Evolutionary conservation across 2,797 vertebrate species (phyloP), one percentile per base, ranked within the genome.

Genomic region (Acipenser ruthenus): DNA sequence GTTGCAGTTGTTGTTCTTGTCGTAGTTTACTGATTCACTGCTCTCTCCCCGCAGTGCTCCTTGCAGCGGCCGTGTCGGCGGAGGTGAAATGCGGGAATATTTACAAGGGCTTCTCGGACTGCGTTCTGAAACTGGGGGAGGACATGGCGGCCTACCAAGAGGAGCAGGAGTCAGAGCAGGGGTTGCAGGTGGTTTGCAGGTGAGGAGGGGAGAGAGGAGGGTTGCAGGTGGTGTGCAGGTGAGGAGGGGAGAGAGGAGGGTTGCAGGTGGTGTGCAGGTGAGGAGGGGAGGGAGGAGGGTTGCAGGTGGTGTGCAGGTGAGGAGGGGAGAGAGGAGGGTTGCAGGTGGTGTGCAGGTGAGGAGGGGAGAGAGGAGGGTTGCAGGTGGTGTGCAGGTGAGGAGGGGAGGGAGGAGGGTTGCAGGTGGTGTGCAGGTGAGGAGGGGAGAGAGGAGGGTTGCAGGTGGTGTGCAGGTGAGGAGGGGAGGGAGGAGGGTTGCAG

Each of bases 101-200:
- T 63, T 91, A 90, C 64, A 85, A 77, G 64, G 86, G 89, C 67
- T 90, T 92, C 69, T 92, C 89, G 0, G 79, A 86, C 12, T 88
- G 89, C 53, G 78, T 89, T 71, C 84, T 90, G 75, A 84, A 85
- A 73, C 82, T 91, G 74, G 87, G 87, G 23, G 79, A 86, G 10
- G 88, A 82, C 63, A 84, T 88, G 87, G 84, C 87, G 70, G 86
- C 75, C 63, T 90, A 90, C 23, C 82, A 89, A 74, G 87, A 89
- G 61, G 82, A 90, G 53, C 80, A 80, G 65, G 80, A 69, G 50
- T 87, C 83, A 18, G 73, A 74, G 75, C 83, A 74, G 60, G 84
- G 86, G 49, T 79, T 89, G 74, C 79, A 49, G 1, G 75, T 73
- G 0, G 85, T 89, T 66, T 90, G 88, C 74, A 74, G 86, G 88